Percentiles rank a stretch among this genome's conserved stretches.
Conservation (phyloP, 2,797 vertebrate genomes). For the Gephyroberyx darwinii region DNA sequence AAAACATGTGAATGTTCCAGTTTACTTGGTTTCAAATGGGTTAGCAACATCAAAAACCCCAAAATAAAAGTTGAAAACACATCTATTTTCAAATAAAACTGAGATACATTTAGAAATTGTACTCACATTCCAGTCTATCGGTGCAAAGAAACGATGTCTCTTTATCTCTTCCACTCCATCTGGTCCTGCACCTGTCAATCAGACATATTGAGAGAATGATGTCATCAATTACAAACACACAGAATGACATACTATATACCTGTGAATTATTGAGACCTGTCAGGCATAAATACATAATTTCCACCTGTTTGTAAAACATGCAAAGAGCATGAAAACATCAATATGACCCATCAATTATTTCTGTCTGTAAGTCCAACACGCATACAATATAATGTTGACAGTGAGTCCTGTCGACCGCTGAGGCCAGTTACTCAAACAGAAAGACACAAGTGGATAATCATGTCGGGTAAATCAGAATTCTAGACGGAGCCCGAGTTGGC, state of each 20-base stretch:
- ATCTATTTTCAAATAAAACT: not conserved
- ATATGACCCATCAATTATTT: no score
- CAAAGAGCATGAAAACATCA: not conserved
- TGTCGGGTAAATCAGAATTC: no score
- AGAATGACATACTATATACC: not conserved
- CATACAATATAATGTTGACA: no score
- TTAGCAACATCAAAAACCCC: no score
- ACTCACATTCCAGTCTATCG: constrained; percentile 87
- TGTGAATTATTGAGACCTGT: no score
- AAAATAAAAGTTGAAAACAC: no score
- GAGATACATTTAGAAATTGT: not conserved
- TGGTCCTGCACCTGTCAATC: constrained; percentile 81
- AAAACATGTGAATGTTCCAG: no score
- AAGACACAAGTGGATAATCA: no score
- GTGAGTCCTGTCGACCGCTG: not conserved
- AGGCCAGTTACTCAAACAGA: not conserved
- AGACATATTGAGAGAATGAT: constrained; percentile 23
- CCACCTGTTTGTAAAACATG: not conserved
- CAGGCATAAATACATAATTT: no score
- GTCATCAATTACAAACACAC: constrained; percentile 2
- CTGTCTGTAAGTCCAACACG: no score
- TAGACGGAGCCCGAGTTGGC: not conserved
- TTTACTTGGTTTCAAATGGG: no score
- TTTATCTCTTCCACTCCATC: constrained; percentile 88
- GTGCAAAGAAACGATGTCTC: constrained; percentile 84